Percentiles rank a stretch among this genome's conserved stretches.
These are phyloP conservation scores for Calypte anna DNA, from an alignment of 2,113 vertebrate genomes.

Conservation along the genomic window DNA sequence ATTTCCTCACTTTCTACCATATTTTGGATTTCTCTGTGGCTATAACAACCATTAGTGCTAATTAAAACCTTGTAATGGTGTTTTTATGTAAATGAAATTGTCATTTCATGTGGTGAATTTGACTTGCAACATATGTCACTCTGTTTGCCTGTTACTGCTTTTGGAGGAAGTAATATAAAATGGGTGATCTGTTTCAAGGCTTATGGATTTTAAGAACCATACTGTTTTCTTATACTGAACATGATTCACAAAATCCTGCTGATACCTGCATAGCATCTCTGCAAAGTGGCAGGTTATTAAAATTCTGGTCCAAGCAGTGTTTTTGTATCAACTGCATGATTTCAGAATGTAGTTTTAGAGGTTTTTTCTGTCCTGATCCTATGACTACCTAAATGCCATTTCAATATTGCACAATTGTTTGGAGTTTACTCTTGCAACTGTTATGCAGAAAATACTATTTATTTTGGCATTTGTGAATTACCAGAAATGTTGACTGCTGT, in stretches of 20 bases:
- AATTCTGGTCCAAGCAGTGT: not conserved
- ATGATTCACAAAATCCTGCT: not conserved
- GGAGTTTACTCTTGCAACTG: not conserved
- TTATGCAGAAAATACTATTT: not conserved
- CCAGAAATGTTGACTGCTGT: not conserved
- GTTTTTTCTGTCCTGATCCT: not conserved
- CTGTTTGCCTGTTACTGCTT: not conserved
- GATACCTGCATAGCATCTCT: not conserved
- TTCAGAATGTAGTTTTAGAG: not conserved
- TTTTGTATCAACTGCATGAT: not conserved
- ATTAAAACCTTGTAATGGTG: constrained; percentile 26
- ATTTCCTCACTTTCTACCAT: not conserved
- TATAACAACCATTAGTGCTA: not conserved
- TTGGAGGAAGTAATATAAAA: not conserved
- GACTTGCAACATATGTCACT: not conserved
- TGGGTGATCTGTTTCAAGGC: not conserved
- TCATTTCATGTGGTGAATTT: not conserved
- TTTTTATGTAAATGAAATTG: constrained; percentile 35
- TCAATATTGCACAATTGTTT: not conserved
- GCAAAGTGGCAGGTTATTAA: not conserved
- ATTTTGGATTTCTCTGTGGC: not conserved
- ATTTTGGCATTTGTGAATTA: not conserved
- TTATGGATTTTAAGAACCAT: not conserved
- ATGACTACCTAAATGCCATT: not conserved
- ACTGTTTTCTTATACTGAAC: not conserved